Base-by-base conservation (phyloP, 2,888 invertebrate genomes). In the Melinaea marsaeus region DNA sequence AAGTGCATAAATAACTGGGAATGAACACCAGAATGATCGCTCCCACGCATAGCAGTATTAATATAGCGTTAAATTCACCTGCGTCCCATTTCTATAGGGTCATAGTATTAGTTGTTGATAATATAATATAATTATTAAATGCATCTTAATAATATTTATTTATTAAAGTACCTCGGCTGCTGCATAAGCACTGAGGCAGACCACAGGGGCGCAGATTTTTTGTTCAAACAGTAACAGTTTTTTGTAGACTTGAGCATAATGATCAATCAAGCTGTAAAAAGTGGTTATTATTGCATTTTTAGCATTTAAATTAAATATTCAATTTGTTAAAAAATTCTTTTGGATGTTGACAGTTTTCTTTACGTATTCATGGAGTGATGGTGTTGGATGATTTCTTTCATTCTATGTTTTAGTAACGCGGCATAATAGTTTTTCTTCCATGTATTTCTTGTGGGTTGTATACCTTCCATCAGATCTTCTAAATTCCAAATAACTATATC, bases 211-310 rank as follows among this genome's bases (percentile, higher is more conserved):
- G 34, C 71, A 72, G 62, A 74, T 55, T 62, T 73, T 68, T 74
- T 86, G 83, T 70, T 85, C 85, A 64, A 73, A 84, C 73, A 84
- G 78, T 51, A 86, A 68, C 55, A 81, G 67, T 71, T 84, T 86
- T 69, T 79, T 84, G 62, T 79, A 80, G 13, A 84, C 83, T 57
- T 55, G 66, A 0, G 79, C 77, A 61, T 78, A 85, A 60, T 79
- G 74, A 46, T 79, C 70, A 60, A 82, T 55, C 33, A 85, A 72
- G 2, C 85, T 86, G 70, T 55, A 74, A 81, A 61, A 68, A 62
- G 65, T n/a, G 48, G 55, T 48, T 56, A 48, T 51, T 46, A 48
- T 47, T 51, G 55, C 22, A 34, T 56, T 45, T 34, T 61, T 47
- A 62, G 13, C 63, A 47, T 60, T 65, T 22, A 22, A 22, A 22